A percentile compares a stretch with the other conserved stretches of the same genome.
These are phyloP conservation scores for Leptinotarsa rubiginosa DNA, from an alignment of 2,888 invertebrate genomes.

Conservation along the genomic window DNA sequence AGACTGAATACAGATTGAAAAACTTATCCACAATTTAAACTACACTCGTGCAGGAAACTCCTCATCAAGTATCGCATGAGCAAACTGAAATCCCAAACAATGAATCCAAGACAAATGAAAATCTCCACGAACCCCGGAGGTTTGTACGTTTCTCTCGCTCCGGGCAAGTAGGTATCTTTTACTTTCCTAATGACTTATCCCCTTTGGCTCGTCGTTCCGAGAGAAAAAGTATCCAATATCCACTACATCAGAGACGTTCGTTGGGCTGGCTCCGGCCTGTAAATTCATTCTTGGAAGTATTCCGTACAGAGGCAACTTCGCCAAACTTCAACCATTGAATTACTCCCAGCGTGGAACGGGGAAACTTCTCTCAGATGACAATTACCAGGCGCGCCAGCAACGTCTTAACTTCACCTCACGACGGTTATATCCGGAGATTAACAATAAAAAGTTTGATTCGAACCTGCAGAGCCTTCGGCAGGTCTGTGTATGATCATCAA, in stretches of 20 bases:
- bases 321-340: slow-evolving; percentile 58
- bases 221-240: not conserved
- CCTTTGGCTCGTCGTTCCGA: slow-evolving; percentile 9
- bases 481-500: not conserved
- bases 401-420: slow-evolving; percentile 36
- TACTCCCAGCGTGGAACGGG: slow-evolving; percentile 47
- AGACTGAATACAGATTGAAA: too few species aligned
- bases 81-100: not conserved
- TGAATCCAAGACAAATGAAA: not conserved
- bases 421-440: slow-evolving; percentile 41
- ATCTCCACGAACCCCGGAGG: not conserved
- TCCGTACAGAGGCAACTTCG: slow-evolving; percentile 47
- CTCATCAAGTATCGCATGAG: not conserved
- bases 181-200: slow-evolving; percentile 10
- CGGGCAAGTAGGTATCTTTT: not conserved
- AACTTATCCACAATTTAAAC: not conserved
- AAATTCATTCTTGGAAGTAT: slow-evolving; percentile 52
- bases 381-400: slow-evolving; percentile 47
- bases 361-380: slow-evolving; percentile 54
- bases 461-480: not conserved
- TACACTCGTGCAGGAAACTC: not conserved
- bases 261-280: slow-evolving; percentile 24
- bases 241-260: not conserved
- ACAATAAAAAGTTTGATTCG: slow-evolving; percentile 42
- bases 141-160: not conserved